Conservation (phyloP, 1,140 invertebrate species). For the Drosophila suzukii region DNA sequence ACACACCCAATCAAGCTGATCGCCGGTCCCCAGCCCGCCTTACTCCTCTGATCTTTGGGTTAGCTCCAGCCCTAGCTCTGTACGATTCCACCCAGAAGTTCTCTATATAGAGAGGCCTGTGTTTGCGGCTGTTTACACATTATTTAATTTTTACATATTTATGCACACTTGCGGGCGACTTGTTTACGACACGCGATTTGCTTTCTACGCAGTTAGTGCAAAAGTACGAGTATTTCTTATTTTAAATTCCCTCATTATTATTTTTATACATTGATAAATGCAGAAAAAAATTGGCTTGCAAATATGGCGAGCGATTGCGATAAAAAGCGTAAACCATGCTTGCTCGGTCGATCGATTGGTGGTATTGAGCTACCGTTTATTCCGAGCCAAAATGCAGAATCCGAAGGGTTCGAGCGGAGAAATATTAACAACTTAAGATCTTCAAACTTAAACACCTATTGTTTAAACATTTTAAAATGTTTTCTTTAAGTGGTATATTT, state of each 20-base stretch:
- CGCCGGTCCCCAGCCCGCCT: not conserved
- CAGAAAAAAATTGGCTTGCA: constrained; percentile 54
- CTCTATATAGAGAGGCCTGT: constrained; percentile 20
- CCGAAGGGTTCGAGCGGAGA: not conserved
- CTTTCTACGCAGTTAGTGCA: constrained; percentile 73
- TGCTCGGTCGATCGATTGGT: not conserved
- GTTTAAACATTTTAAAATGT: not conserved
- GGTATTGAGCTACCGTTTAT: not conserved
- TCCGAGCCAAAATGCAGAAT: not conserved
- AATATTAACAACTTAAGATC: not conserved
- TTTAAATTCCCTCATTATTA: constrained; percentile 26
- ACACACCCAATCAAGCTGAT: constrained; percentile 30
- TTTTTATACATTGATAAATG: constrained; percentile 69
- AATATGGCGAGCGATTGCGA: constrained; percentile 33
- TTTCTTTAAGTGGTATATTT: not conserved
- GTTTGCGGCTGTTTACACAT: constrained; percentile 52
- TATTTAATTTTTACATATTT: constrained; percentile 68
- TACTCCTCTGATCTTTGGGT: not conserved
- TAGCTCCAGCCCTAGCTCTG: constrained; percentile 18
- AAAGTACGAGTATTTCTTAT: constrained; percentile 45
- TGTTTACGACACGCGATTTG: constrained; percentile 76
- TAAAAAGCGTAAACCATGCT: constrained; percentile 2
- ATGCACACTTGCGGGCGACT: constrained; percentile 55
- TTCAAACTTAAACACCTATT: not conserved
- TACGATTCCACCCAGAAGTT: constrained; percentile 27